Evolutionary conservation across 1,140 invertebrate species (phyloP), one percentile per base, ranked within the genome.

Genomic region (Ridgeia piscesae): DNA sequence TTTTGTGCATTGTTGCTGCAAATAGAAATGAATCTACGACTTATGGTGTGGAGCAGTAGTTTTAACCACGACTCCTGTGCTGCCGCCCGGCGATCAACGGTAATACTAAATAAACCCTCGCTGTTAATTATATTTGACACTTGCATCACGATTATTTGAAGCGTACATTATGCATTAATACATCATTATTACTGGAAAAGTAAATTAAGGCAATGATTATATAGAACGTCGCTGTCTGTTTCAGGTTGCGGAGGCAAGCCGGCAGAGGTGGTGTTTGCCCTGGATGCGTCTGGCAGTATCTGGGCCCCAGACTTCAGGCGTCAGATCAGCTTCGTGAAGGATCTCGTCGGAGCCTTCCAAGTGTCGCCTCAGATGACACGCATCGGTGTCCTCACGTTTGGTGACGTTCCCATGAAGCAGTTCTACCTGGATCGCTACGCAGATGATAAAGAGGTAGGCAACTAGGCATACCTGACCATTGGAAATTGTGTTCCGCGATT

Each of bases 241-340:
- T 91, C 91, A 92, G 91, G 91, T 58, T 95, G 95, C 34, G 93
- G 92, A 14, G 94, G 94, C 17, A 95, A 95, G 34, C 94, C 94
- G 91, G 95, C 94, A 0, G 95, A 95, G 89, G 93, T 95, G 31
- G 95, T 94, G 88, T 95, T 95, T 92, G 89, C 95, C 11, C 89
- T 95, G 77, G 95, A 95, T 92, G 93, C 93, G 9, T 95, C 94
- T 17, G 94, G 93, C 89, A 95, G 94, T 91, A 95, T 95, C 35
- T 94, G 94, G 93, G 89, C 50, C 11, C 92, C 92, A 0, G 94
- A 95, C 91, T 95, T 95, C 90, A 91, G 92, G 33, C 94, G 94
- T 91, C 93, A 95, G 91, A 92, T 94, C 2, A 42, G 92, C 0
- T 95, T 95, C 92, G 93, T 95, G 33, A 91, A 93, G 9, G 92